A percentile compares a stretch with the other conserved stretches of the same genome.
These are phyloP conservation scores for Pammene aurita DNA, from an alignment of 2,888 invertebrate genomes.

Conservation along the genomic window DNA sequence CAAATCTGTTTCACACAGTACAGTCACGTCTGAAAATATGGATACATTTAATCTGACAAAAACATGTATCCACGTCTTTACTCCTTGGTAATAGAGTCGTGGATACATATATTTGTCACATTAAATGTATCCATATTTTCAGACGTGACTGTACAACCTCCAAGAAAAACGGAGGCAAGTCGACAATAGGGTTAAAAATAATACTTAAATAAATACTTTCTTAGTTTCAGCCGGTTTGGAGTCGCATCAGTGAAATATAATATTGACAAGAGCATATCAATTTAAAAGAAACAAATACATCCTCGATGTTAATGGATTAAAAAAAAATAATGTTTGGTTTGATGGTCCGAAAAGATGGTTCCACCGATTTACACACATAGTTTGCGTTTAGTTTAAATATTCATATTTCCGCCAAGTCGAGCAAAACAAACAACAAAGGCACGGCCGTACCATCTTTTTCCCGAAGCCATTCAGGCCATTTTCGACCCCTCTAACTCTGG, in stretches of 20 bases:
- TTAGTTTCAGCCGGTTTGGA: neutral
- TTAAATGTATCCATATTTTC: no score
- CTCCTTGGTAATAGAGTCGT: no score
- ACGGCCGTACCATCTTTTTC: no score
- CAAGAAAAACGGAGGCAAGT: conserved; percentile 3
- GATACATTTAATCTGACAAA: no score
- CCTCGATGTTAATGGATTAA: conserved; percentile 27
- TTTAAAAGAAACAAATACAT: conserved; percentile 19
- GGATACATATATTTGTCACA: no score
- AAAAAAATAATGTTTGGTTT: conserved; percentile 1
- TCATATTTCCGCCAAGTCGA: neutral
- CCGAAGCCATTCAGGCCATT: no score
- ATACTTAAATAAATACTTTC: neutral
- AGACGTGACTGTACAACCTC: neutral
- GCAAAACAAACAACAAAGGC: no score
- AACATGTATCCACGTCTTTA: no score
- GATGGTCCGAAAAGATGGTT: neutral
- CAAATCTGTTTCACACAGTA: conserved; percentile 31
- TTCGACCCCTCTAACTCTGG: no score
- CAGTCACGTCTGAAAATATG: no score
- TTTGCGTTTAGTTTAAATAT: neutral
- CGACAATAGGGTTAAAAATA: conserved; percentile 14
- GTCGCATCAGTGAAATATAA: conserved; percentile 1
- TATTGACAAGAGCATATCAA: conserved; percentile 26
- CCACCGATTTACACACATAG: neutral